Evolutionary conservation across 2,113 vertebrate genomes (phyloP).

Genomic region (Baryphthengus martii): DNA sequence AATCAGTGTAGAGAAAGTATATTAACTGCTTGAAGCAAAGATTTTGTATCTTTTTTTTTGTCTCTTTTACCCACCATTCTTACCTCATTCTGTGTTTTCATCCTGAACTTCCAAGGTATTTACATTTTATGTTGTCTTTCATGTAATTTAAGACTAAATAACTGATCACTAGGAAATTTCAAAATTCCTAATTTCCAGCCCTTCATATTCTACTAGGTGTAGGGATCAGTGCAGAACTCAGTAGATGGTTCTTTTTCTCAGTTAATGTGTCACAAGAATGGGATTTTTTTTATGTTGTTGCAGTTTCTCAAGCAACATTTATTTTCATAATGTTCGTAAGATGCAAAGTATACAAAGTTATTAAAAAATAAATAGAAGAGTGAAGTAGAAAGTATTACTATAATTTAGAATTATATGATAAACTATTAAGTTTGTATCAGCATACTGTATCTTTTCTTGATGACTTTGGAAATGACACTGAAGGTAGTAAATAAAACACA

Average conservation of each 20-base stretch:
- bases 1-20: not conserved
- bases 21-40: not conserved
- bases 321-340: not conserved
- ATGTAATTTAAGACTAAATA: not conserved
- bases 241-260: not conserved
- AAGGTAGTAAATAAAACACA: not conserved
- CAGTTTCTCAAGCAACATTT: not conserved
- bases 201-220: not conserved
- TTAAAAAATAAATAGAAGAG: not conserved
- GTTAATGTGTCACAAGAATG: not conserved
- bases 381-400: not conserved
- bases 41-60: not conserved
- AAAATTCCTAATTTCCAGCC: not conserved
- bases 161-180: not conserved
- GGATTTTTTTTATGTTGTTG: not conserved
- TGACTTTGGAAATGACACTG: not conserved
- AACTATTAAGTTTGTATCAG: not conserved
- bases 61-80: not conserved
- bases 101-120: not conserved
- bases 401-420: not conserved
- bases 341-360: not conserved
- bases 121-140: not conserved
- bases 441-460: not conserved
- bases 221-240: not conserved
- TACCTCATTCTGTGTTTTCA: not conserved